Percentiles rank a stretch among this genome's conserved stretches.
These are phyloP conservation scores for Lordiphosa fenestrarum DNA, from an alignment of 2,888 invertebrate genomes.

Conservation along the genomic window DNA sequence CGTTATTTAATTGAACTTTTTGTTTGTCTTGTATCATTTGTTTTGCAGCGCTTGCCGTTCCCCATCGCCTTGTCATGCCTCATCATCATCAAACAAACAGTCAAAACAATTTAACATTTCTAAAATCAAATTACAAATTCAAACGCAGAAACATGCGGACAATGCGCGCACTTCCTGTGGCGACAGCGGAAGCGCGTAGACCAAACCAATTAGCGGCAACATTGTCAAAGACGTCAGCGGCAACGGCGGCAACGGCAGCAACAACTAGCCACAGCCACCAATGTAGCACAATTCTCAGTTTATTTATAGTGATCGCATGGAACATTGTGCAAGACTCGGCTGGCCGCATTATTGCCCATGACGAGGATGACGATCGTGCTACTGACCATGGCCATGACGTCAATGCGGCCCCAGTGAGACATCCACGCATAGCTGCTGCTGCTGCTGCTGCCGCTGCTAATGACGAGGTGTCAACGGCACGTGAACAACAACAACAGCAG, in stretches of 20 bases:
- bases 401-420: slow-evolving; percentile 43
- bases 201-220: slow-evolving; percentile 63
- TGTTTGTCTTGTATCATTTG: slow-evolving; percentile 13
- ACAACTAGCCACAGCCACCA: slow-evolving; percentile 38
- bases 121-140: slow-evolving; percentile 80
- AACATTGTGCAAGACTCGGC: slow-evolving; percentile 56
- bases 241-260: slow-evolving; percentile 25
- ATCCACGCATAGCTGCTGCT: slow-evolving; percentile 12
- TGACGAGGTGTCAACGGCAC: slow-evolving; percentile 76
- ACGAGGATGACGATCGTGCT: slow-evolving; percentile 26
- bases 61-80: slow-evolving; percentile 31
- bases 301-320: slow-evolving; percentile 74
- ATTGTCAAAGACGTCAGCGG: slow-evolving; percentile 50
- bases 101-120: slow-evolving; percentile 74
- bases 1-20: slow-evolving; percentile 40
- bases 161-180: slow-evolving; percentile 61
- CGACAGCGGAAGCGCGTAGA: slow-evolving; percentile 46
- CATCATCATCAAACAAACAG: slow-evolving; percentile 48
- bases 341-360: slow-evolving; percentile 36
- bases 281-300: slow-evolving; percentile 72
- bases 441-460: slow-evolving; percentile 48
- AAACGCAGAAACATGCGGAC: slow-evolving; percentile 75
- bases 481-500: slow-evolving; percentile 52
- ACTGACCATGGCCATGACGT: slow-evolving; percentile 55
- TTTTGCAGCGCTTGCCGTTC: slow-evolving; percentile 38